Percentiles rank a stretch among this genome's conserved stretches.
Evolutionary conservation across 2,113 vertebrate species (phyloP).

Genomic region (Camelus bactrianus): DNA sequence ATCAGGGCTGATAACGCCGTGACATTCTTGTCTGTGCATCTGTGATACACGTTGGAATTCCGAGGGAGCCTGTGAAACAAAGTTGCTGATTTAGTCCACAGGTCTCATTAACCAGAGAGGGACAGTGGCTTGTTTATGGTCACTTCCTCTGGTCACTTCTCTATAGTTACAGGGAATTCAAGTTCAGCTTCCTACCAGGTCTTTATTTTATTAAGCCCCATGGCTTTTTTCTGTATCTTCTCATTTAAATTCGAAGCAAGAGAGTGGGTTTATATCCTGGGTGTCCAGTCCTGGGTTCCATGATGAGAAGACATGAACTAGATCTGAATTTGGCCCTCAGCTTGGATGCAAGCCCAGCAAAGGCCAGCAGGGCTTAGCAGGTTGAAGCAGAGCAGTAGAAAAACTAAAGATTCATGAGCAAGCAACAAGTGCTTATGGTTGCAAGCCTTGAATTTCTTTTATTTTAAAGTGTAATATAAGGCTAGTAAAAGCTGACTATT

Average conservation of each 20-base stretch:
- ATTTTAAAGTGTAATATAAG: background rate
- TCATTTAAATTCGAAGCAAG: background rate
- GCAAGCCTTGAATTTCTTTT: background rate
- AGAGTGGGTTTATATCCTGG: background rate
- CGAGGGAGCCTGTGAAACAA: background rate
- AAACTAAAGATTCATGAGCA: background rate
- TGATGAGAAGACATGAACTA: background rate
- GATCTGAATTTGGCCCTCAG: background rate
- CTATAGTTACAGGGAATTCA: background rate
- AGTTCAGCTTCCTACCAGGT: background rate
- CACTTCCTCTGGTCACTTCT: too few relatives aligned
- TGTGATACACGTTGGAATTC: background rate
- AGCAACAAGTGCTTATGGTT: background rate
- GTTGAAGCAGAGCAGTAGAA: background rate
- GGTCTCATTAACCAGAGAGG: background rate
- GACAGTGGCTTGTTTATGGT: background rate
- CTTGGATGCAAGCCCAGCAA: background rate
- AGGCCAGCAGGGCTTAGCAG: background rate
- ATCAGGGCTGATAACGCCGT: background rate
- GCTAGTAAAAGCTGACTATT: background rate
- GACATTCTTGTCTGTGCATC: background rate
- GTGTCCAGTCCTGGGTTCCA: background rate
- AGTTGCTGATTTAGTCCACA: background rate
- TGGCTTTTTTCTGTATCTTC: background rate
- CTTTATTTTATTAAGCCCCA: background rate